Base-by-base conservation (phyloP, 2,797 vertebrate genomes). In the Eutrigla gurnardus region DNA sequence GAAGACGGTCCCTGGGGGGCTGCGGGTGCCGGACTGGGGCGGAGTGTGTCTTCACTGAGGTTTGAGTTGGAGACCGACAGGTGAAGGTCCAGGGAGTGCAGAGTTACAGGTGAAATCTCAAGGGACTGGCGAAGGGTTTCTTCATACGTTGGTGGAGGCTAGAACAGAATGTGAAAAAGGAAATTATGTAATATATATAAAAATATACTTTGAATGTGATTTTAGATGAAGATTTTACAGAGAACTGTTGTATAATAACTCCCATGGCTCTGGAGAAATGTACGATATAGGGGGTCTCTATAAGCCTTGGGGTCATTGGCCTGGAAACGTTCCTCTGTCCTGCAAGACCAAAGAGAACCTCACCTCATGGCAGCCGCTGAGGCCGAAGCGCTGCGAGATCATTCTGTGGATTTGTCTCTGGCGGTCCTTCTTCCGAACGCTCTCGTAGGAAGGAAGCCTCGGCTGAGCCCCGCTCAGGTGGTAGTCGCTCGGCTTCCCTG, bases 71-170 rank as follows among this genome's bases (percentile, higher is more conserved):
- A 47, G 82, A 52, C 5, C 4, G 78, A 52, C 59, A 39, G 54
- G 8, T 73, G 69, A 43, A 79, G 11, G 4, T 89, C 73, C 53
- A 85, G 63, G 75, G 53, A 46, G 0, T 71, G 78, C 3, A 53
- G 4, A 46, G 85, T 85, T 58, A 73, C 68, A 39, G 78, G 43
- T 7, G 63, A 70, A 39, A 84, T 62, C 46, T 77, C 90, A 42
- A 77, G 25, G 37, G 92, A 86, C 60, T 90, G 92, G 60, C 63
- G 62, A 65, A 93, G 62, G 63, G 92, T 90, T 7, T 94, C 94
- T 32, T 94, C 91, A 0, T 94, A 95, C 0, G 93, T 86, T 60
- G 94, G 94, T 1, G 94, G 94, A 77, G 90, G 85, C 94, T 95
- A 66, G 87, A 92, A 52, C 35, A 45, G 42, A 67, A 53, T 0